phyloP scores from a whole-genome alignment of 2,113 vertebrate species.

The Nothobranchius kuhntae region DNA sequence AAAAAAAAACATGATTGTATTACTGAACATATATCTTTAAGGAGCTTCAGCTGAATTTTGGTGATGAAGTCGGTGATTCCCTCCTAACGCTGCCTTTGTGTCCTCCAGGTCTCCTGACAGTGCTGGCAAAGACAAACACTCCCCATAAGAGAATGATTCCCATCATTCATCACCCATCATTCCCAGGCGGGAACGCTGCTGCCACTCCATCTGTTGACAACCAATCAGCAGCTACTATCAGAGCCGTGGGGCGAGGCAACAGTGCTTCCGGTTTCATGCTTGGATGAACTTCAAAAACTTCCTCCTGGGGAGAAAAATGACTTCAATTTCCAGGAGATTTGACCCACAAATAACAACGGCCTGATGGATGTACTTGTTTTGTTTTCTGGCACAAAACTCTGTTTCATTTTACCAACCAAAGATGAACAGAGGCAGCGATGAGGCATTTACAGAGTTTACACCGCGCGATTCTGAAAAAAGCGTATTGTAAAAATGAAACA shows the following conservation, averaged over 20 bases:
- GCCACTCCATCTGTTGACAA: conserved; percentile 7
- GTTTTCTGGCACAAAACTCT: conserved; percentile 83
- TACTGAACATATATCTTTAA: too few species aligned
- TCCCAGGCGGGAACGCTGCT: conserved; percentile 65
- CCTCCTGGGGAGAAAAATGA: conserved; percentile 3
- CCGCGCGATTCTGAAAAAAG: too few species aligned
- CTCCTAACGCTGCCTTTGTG: conserved; percentile 8
- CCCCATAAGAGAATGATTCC: conserved; percentile 73
- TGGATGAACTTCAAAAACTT: conserved; percentile 1
- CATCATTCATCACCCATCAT: conserved; percentile 71
- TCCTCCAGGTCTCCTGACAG: conserved; percentile 92
- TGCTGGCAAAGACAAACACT: conserved; percentile 75
- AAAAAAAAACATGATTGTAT: too few species aligned
- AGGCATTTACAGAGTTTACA: conserved; percentile 50
- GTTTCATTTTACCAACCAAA: conserved; percentile 91
- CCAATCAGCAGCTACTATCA: conserved; percentile 3
- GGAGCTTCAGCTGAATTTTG: too few species aligned
- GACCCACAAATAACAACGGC: not conserved
- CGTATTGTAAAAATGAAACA: too few species aligned
- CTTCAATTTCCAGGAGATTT: conserved; percentile 12
- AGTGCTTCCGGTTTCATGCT: conserved; percentile 7
- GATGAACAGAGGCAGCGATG: conserved; percentile 80
- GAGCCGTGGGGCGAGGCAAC: not conserved
- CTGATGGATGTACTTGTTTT: conserved; percentile 47
- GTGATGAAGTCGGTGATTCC: not conserved